Conservation (phyloP, 1,140 invertebrate genomes). For the Euwallacea fornicatus region DNA sequence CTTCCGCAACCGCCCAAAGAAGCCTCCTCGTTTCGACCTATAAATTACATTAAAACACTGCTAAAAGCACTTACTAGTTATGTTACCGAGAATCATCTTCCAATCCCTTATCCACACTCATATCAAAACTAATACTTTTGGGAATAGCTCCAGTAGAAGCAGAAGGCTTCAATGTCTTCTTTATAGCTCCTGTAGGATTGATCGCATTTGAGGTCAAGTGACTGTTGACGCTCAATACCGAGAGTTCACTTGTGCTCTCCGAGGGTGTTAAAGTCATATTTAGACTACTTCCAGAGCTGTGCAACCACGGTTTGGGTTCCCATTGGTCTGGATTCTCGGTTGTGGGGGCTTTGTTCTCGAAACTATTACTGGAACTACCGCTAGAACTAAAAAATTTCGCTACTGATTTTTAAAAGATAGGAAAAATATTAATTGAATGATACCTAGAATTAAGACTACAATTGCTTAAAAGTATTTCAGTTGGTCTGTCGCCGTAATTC, state of each 20-base stretch:
- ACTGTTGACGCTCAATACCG: constrained; percentile 43
- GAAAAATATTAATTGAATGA: background rate
- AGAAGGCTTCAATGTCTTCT: constrained; percentile 55
- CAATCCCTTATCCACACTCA: constrained; percentile 76
- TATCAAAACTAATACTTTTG: constrained; percentile 90
- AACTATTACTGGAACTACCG: constrained; percentile 50
- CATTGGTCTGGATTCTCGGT: constrained; percentile 44
- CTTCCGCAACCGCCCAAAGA: constrained; percentile 70
- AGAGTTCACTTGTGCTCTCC: constrained; percentile 49
- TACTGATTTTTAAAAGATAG: background rate
- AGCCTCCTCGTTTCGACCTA: constrained; percentile 61
- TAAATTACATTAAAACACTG: background rate
- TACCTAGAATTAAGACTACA: constrained; percentile 50
- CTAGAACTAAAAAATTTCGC: constrained; percentile 28
- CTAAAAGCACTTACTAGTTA: constrained; percentile 41
- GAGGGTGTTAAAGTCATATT: constrained; percentile 49
- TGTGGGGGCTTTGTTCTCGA: constrained; percentile 44
- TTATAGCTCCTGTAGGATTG: constrained; percentile 20
- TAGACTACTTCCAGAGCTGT: constrained; percentile 47
- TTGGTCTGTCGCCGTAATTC: constrained; percentile 45
- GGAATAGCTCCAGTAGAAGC: constrained; percentile 81
- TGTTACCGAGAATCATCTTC: constrained; percentile 29
- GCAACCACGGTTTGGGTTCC: constrained; percentile 51
- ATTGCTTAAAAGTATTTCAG: constrained; percentile 50
- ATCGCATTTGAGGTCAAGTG: background rate